These are phyloP conservation scores for Chionis minor DNA, from an alignment of 2,113 vertebrate species.

Conservation along the genomic window DNA sequence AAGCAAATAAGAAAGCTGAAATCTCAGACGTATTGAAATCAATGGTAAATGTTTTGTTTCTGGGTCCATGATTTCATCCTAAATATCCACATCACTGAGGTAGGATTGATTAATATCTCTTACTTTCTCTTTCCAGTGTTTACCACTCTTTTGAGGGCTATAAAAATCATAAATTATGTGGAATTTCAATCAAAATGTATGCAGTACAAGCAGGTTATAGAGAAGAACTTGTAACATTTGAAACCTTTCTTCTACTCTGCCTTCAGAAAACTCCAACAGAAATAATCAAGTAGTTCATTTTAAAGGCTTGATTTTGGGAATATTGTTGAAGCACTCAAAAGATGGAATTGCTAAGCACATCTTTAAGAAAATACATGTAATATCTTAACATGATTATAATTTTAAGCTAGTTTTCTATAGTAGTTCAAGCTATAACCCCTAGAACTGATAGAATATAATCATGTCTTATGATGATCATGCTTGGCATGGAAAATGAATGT, in stretches of 20 bases:
- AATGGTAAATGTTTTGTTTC: not conserved
- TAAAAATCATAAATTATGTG: not conserved
- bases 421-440: slow-evolving; percentile 6
- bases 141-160: not conserved
- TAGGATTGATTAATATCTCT: not conserved
- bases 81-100: not conserved
- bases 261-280: not conserved
- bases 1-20: not conserved
- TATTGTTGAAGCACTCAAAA: slow-evolving; percentile 1
- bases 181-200: not conserved
- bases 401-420: slow-evolving; percentile 46
- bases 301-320: not conserved
- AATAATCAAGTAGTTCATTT: not conserved
- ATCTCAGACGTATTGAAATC: not conserved
- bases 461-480: slow-evolving; percentile 11
- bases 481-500: slow-evolving; percentile 47
- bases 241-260: not conserved
- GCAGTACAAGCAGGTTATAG: not conserved
- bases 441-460: slow-evolving; percentile 35
- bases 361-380: not conserved
- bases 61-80: not conserved
- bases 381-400: slow-evolving; percentile 34
- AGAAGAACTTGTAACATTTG: not conserved
- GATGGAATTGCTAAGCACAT: not conserved
- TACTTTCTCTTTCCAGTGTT: not conserved